Evolutionary conservation across 2,888 invertebrate species (phyloP), one percentile per base, ranked within the genome.

Genomic region (Microchrysa polita): DNA sequence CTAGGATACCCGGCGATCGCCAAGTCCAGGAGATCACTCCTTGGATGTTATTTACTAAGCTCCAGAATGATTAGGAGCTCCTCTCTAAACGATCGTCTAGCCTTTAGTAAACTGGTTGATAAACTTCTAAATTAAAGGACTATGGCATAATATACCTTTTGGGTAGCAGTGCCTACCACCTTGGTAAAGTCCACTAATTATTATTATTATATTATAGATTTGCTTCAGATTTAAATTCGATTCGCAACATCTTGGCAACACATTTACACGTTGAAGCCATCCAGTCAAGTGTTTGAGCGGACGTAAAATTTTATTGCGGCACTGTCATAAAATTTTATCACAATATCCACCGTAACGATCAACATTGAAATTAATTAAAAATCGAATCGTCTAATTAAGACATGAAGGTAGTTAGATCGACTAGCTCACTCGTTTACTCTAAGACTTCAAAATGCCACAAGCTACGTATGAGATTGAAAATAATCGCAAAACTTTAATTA

Each of bases 371-470:
- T 72, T 60, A 72, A 72, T 72, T 72, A 72, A 72, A 71, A 72
- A 59, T 40, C 44, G 34, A 60, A 72, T 72, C 72, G 72, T 60
- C 73, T 73, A 73, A 73, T 73, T 73, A 73, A 73, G 73, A 73
- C 73, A 73, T 73, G 73, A 63, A 63, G 73, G 61, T 34, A 63
- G 44, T 61, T 72, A 22, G 71, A 7, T 7, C 27, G 7, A 34
- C 27, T 34, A 34, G 27, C 7, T 34, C 7, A 7, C 27, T 34
- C n/a, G 27, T 34, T 34, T 34, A n/a, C 27, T 2, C 22, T 59
- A 18, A 22, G 71, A 34, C 18, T 23, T 48, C 16, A 57, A 27
- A 20, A 44, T 44, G 60, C 72, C 59, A 72, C 72, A 22, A 60
- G 55, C 14, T 23, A 18, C 44, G 60, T 22, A n/a, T n/a, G n/a